A percentile compares a stretch with the other conserved stretches of the same genome.
Conservation (phyloP, 2,113 vertebrate species). For the Apodemus speciosus region DNA sequence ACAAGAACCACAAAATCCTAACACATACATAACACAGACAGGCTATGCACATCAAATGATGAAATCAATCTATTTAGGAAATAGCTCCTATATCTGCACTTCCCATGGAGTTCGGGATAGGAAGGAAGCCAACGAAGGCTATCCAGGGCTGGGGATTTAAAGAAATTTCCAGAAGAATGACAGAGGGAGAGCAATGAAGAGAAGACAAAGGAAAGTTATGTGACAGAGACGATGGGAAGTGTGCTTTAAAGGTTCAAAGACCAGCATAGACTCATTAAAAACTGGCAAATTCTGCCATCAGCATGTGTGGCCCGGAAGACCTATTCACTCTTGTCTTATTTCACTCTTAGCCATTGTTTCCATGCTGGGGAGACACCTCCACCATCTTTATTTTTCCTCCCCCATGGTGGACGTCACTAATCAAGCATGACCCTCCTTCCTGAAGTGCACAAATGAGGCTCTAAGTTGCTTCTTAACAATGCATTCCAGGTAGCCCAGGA, state of each 20-base stretch:
- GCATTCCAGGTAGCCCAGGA: not conserved
- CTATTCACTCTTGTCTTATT: too few species aligned
- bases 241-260: not conserved
- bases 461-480: not conserved
- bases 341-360: not conserved
- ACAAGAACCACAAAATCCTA: not conserved
- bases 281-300: not conserved
- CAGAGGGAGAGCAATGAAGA: not conserved
- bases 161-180: not conserved
- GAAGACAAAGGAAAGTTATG: not conserved
- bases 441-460: not conserved
- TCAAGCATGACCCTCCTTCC: not conserved
- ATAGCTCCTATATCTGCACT: not conserved
- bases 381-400: not conserved
- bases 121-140: not conserved
- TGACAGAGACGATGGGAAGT: too few species aligned
- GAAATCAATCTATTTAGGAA: too few species aligned
- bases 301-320: not conserved
- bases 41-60: not conserved
- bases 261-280: not conserved
- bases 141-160: not conserved
- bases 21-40: not conserved
- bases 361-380: not conserved
- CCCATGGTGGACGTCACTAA: not conserved
- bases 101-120: too few species aligned